phyloP scores from a whole-genome alignment of 2,113 vertebrate species.

The Rafetus swinhoei region DNA sequence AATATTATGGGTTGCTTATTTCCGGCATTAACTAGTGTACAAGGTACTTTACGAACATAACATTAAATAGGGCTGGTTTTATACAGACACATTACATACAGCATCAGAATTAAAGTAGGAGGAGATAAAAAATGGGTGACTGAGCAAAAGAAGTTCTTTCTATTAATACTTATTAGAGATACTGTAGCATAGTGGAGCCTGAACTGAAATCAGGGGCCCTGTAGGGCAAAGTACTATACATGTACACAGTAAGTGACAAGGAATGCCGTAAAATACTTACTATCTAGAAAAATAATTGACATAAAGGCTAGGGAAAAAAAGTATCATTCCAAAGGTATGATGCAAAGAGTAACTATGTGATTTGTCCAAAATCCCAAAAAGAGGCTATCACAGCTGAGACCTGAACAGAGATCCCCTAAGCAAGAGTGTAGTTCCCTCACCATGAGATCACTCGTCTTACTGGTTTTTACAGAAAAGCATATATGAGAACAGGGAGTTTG shows the following conservation, averaged over 20 bases:
- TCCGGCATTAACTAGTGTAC: not conserved
- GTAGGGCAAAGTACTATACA: not conserved
- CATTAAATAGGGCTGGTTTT: not conserved
- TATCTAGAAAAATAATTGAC: not conserved
- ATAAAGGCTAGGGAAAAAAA: not conserved
- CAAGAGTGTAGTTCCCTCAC: not conserved
- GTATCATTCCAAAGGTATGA: not conserved
- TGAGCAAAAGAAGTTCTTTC: not conserved
- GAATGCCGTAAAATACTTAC: not conserved
- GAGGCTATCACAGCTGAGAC: not conserved
- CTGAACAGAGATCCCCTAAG: not conserved
- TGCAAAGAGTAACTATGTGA: not conserved
- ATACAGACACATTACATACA: not conserved
- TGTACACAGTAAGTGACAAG: not conserved
- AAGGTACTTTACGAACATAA: not conserved
- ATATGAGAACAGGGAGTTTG: not conserved
- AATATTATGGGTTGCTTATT: not conserved
- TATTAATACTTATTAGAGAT: not conserved
- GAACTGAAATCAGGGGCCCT: not conserved
- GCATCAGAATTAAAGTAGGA: not conserved
- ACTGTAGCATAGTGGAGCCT: not conserved
- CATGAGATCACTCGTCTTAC: not conserved
- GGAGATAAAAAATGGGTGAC: not conserved
- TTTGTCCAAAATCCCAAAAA: not conserved
- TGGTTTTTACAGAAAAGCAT: not conserved